phyloP scores from a whole-genome alignment of 2,113 vertebrate species.

The Entomyzon cyanotis region DNA sequence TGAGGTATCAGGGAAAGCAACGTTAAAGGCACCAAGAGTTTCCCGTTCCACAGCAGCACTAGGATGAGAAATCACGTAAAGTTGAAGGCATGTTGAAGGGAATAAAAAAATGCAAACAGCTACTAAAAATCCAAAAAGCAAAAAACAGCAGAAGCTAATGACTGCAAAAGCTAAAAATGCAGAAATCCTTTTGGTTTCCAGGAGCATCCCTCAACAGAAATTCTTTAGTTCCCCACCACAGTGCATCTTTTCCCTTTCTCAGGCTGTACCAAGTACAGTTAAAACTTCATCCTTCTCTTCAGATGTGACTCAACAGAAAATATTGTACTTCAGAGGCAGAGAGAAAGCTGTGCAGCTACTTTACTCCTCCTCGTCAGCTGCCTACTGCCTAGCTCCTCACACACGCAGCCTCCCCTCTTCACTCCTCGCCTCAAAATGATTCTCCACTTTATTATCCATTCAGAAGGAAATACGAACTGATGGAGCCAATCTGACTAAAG shows the following conservation, averaged over 20 bases:
- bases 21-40: conserved; percentile 40
- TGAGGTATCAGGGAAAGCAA: conserved; percentile 50
- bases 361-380: conserved; percentile 81
- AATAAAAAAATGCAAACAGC: neutral
- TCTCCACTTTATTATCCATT: conserved; percentile 60
- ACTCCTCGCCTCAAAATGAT: conserved; percentile 47
- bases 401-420: conserved; percentile 37
- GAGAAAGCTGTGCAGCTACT: conserved; percentile 75
- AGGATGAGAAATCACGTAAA: conserved; percentile 7
- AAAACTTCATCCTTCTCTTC: conserved; percentile 71
- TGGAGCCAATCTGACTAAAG: conserved; percentile 52
- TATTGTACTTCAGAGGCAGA: conserved; percentile 61
- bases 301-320: conserved; percentile 70
- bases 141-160: conserved; percentile 24
- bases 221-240: conserved; percentile 32
- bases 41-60: conserved; percentile 43
- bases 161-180: conserved; percentile 57
- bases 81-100: conserved; percentile 49
- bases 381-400: conserved; percentile 72
- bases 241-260: neutral
- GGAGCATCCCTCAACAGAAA: conserved; percentile 25
- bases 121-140: conserved; percentile 61
- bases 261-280: conserved; percentile 54
- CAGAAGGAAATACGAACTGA: conserved; percentile 48
- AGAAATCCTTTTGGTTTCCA: conserved; percentile 49